A percentile compares a stretch with the other conserved stretches of the same genome.
Conservation (phyloP, 2,888 invertebrate species). For the Mycalesis mineus region DNA sequence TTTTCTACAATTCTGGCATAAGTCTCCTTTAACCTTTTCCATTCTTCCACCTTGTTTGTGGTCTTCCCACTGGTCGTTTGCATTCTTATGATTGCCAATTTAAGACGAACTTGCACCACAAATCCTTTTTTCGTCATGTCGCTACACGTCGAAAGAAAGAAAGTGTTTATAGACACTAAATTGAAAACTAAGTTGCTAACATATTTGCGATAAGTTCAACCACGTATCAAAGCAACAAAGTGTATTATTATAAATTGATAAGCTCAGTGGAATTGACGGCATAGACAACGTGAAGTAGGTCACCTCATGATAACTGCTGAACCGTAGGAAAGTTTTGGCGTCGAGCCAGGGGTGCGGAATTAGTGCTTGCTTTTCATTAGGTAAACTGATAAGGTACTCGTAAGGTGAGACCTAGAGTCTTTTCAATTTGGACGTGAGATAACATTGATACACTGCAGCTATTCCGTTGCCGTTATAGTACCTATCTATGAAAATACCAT, state of each 20-base stretch:
- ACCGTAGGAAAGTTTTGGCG: conserved; percentile 35
- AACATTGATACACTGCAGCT: neutral
- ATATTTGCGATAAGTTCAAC: neutral
- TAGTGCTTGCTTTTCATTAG: conserved; percentile 40
- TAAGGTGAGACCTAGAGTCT: conserved; percentile 22
- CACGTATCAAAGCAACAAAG: neutral
- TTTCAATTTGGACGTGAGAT: conserved; percentile 33
- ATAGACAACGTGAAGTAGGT: conserved; percentile 32
- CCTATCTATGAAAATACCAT: no score
- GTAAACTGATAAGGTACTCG: conserved; percentile 40
- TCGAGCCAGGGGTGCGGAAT: conserved; percentile 38
- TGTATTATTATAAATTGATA: conserved; percentile 15
- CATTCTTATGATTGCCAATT: no score
- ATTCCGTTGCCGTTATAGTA: no score
- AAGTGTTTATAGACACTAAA: no score
- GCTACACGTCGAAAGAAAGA: no score
- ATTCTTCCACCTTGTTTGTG: no score
- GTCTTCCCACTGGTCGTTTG: no score
- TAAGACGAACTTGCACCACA: no score
- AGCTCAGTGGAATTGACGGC: conserved; percentile 14
- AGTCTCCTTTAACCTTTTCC: no score
- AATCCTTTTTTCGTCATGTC: no score
- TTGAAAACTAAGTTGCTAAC: no score
- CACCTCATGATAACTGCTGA: conserved; percentile 37
- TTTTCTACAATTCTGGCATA: no score